phyloP scores from a whole-genome alignment of 1,140 invertebrate species.

The Lithobius niger region DNA sequence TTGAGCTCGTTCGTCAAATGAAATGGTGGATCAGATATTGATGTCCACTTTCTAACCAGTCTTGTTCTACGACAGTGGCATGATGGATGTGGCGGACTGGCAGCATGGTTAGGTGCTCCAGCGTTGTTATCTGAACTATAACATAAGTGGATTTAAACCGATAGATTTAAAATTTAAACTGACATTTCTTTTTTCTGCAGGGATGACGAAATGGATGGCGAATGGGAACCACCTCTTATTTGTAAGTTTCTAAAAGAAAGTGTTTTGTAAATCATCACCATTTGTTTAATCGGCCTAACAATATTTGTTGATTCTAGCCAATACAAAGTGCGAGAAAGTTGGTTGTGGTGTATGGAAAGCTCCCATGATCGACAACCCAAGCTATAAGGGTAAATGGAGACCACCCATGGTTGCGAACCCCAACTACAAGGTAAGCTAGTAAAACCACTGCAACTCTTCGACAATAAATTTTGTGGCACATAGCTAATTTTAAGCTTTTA shows the following conservation, averaged over 20 bases:
- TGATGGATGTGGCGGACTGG: too few species aligned
- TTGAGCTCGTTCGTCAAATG: too few species aligned
- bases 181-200: conserved; percentile 26
- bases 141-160: neutral
- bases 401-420: conserved; percentile 84
- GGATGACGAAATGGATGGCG: conserved; percentile 95
- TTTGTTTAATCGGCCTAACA: neutral
- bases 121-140: too few species aligned
- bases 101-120: too few species aligned
- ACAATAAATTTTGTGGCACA: too few species aligned
- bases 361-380: conserved; percentile 75
- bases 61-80: too few species aligned
- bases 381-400: conserved; percentile 81
- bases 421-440: conserved; percentile 56
- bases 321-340: conserved; percentile 70
- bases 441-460: too few species aligned
- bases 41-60: too few species aligned
- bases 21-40: too few species aligned
- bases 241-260: conserved; percentile 22
- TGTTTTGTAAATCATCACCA: neutral
- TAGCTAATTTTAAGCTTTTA: too few species aligned
- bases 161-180: neutral
- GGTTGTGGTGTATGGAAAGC: conserved; percentile 88
- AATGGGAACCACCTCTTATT: conserved; percentile 91
- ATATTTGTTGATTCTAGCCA: conserved; percentile 36